These are phyloP conservation scores for Lottia gigantea DNA, from an alignment of 2,888 invertebrate species.

Conservation along the genomic window DNA sequence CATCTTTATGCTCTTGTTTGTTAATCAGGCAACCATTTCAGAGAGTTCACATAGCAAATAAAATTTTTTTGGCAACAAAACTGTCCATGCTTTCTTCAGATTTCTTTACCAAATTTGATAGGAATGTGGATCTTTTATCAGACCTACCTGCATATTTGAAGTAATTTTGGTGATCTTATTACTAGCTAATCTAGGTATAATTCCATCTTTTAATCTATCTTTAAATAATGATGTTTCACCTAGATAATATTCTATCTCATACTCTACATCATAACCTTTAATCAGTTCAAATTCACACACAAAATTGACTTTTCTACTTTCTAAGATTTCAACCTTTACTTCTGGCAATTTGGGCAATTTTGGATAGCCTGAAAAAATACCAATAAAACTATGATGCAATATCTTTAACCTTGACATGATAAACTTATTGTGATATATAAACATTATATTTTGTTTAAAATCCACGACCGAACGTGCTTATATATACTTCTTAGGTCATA, in stretches of 20 bases:
- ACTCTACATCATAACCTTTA: slow-evolving; percentile 25
- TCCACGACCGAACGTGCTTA: no score
- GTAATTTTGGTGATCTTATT: no score
- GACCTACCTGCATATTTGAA: not conserved
- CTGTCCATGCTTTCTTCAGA: no score
- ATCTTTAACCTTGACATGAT: no score
- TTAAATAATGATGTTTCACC: slow-evolving; percentile 18
- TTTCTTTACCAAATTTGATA: no score
- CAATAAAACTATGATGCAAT: no score
- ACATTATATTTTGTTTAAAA: no score
- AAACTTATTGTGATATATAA: no score
- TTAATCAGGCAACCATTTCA: no score
- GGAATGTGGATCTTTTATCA: slow-evolving; percentile 5
- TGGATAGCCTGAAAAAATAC: slow-evolving; percentile 27
- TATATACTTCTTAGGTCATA: no score
- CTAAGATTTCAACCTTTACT: slow-evolving; percentile 20
- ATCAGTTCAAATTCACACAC: slow-evolving; percentile 29
- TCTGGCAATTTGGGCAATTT: slow-evolving; percentile 24
- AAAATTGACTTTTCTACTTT: slow-evolving; percentile 22
- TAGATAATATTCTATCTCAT: slow-evolving; percentile 22
- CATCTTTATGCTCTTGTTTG: no score
- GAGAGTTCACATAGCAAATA: no score
- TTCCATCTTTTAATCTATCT: not conserved
- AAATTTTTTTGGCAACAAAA: slow-evolving; percentile 14
- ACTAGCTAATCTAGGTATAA: not conserved